Evolutionary conservation across 1,140 invertebrate species (phyloP), one percentile per base, ranked within the genome.

Genomic region (Drosophila pallidifrons): DNA sequence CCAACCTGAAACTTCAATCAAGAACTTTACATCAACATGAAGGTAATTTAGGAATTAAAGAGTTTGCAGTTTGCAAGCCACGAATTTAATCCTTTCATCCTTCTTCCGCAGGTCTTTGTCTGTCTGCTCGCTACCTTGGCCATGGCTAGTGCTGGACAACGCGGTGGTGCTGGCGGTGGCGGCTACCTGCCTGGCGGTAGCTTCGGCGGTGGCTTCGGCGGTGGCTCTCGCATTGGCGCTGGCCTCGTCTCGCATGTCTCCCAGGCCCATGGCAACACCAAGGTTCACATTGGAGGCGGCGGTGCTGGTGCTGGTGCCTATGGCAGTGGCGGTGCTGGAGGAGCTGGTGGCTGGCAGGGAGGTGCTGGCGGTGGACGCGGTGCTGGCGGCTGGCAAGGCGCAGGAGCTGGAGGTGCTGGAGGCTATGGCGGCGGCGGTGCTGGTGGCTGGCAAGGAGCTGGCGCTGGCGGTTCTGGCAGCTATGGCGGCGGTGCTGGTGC

Each of bases 111-210:
- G 82, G 76, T 86, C 13, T 86, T 86, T 25, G 80, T 86, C 15
- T 86, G 83, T 72, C 55, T 87, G 47, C 70, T 89, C 55, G 89
- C 81, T 28, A 76, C 79, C 1, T 58, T 91, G 68, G 89, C 81
- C 8, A 41, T 85, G 70, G 88, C n/a, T 47, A 73, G 68, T 51
- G 88, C 88, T 54, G 88, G 88, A 61, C 83, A 85, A 20, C 82
- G 80, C 6, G 76, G 80, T 5, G 83, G 83, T 11, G 79, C 75
- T 16, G 75, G 67, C 38, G 73, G 61, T 45, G 60, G 69, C 32
- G 63, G 70, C 43, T 73, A 67, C 61, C 25, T 65, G 51, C 63
- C 63, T 16, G 75, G 81, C 30, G 81, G 72, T 1, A 66, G 81
- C 8, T 77, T 51, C n/a, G 78, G 72, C 8, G 71, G 47, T 11